Percentiles rank a stretch among this genome's conserved stretches.
Conservation (phyloP, 1,140 invertebrate genomes). For the Doryteuthis pealeii region DNA sequence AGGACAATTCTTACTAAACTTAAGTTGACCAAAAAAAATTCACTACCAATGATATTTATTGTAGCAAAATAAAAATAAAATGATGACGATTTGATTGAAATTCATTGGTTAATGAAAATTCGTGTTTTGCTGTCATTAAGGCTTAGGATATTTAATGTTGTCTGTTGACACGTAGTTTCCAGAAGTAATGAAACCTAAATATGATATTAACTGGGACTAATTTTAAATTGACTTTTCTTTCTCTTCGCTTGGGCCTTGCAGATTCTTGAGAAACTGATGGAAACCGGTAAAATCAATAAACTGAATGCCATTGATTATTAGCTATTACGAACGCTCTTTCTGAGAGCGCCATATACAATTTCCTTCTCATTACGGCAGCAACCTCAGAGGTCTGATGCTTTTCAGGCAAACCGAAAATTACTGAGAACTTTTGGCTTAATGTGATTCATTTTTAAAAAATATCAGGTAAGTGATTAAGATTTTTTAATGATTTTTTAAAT, state of each 20-base stretch:
- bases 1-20: no score
- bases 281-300: conserved; percentile 81
- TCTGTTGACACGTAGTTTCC: no score
- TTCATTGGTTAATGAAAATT: no score
- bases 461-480: conserved; percentile 71
- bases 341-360: conserved; percentile 89
- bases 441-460: conserved; percentile 84
- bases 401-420: conserved; percentile 97
- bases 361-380: conserved; percentile 84
- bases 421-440: conserved; percentile 94
- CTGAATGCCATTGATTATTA: conserved; percentile 88
- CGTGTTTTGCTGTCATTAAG: no score
- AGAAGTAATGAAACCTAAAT: no score
- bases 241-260: conserved; percentile 44
- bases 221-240: no score
- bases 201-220: no score
- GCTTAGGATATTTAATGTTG: no score
- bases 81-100: no score
- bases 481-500: not conserved
- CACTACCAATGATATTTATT: no score
- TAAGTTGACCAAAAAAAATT: no score
- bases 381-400: conserved; percentile 82
- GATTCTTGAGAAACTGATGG: conserved; percentile 85
- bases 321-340: conserved; percentile 92
- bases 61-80: no score